Base-by-base conservation (phyloP, 2,888 invertebrate genomes). In the Rhingia rostrata region DNA sequence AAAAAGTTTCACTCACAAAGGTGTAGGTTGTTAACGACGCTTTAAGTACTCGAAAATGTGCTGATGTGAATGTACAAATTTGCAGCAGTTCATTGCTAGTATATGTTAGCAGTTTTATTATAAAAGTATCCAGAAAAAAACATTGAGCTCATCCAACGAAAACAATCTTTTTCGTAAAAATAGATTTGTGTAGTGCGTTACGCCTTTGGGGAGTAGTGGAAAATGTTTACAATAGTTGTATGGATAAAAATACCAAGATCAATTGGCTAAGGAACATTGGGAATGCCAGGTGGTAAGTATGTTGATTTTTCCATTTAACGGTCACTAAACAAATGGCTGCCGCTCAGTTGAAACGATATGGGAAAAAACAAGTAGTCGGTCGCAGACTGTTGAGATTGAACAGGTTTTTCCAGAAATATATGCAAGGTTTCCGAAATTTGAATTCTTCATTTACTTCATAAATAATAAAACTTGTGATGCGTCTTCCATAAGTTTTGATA, bases 191-290 rank as follows among this genome's bases (percentile, higher is more conserved):
- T 58, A 32, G 39, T 43, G 14, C 22, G 5, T 3, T 47, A 14
- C 39, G 45, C 30, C 35, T 60, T n/a, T 53, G 60, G 51, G 12
- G 51, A 61, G 33, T 58, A n/a, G 39, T 73, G 60, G 9, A 49
- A 74, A 80, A 67, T 74, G 67, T 74, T 74, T 74, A 80, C 37
- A 63, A 66, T 61, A 64, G 32, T 56, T 56, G 53, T 37, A 80
- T 41, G 67, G 67, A 67, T 74, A 80, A 74, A 74, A 74, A 63
- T 67, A 80, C 54, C 61, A 43, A 51, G 37, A 61, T 22, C 39
- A 33, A 61, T 61, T 53, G 73, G 33, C 58, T 79, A 60, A 72
- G 72, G 66, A 66, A 72, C 60, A 41, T 4, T 49, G 49, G 43
- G 56, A 74, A 66, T 12, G 43, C 67, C 80, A 80, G 80, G 74